A percentile compares a stretch with the other conserved stretches of the same genome.
Conservation (phyloP, 1,140 invertebrate genomes). For the Pogonomyrmex barbatus region DNA sequence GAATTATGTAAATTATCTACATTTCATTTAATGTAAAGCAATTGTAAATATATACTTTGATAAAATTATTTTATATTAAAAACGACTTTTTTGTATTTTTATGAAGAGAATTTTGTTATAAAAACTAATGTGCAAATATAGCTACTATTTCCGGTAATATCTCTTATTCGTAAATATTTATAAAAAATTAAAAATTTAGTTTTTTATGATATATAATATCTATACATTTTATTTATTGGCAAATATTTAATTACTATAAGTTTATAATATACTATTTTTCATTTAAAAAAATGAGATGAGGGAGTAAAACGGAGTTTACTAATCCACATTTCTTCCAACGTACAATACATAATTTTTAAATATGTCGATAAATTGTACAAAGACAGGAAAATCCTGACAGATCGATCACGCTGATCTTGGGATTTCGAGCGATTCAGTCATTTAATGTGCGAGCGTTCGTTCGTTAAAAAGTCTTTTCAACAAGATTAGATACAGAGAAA, state of each 20-base stretch:
- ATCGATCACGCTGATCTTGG: constrained; percentile 9
- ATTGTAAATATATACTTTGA: background rate
- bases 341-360: constrained; percentile 25
- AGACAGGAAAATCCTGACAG: constrained; percentile 7
- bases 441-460: constrained; percentile 21
- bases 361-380: constrained; percentile 19
- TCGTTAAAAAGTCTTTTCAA: constrained; percentile 27
- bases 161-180: background rate
- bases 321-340: constrained; percentile 27
- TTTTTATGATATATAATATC: background rate
- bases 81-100: background rate
- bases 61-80: constrained; percentile 2
- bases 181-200: no score
- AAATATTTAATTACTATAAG: background rate
- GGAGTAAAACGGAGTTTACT: background rate
- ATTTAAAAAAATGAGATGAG: background rate
- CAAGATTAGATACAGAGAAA: constrained; percentile 34
- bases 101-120: background rate
- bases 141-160: background rate
- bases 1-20: background rate
- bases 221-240: background rate
- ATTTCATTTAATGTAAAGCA: background rate
- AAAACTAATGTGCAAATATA: background rate
- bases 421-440: constrained; percentile 35
- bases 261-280: background rate